Conservation (phyloP, 1,140 invertebrate genomes). For the Dysdera silvatica region DNA sequence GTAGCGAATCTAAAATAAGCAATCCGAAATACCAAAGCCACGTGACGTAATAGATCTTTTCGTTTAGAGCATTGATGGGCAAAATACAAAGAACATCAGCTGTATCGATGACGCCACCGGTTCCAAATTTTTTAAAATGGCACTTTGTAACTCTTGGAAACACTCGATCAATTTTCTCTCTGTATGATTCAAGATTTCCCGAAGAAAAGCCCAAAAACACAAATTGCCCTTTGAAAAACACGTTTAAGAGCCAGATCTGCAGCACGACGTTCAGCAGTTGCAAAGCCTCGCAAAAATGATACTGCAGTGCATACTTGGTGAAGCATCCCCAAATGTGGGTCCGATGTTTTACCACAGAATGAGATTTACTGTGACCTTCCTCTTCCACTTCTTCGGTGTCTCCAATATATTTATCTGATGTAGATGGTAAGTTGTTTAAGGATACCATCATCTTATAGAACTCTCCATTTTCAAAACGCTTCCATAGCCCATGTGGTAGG, state of each 20-base stretch:
- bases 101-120: constrained; percentile 54
- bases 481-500: constrained; percentile 43
- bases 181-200: too few relatives aligned
- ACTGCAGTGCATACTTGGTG: constrained; percentile 69
- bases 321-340: constrained; percentile 50
- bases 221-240: constrained; percentile 31
- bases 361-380: too few relatives aligned
- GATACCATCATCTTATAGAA: too few relatives aligned
- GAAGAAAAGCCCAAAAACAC: constrained; percentile 86
- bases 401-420: too few relatives aligned
- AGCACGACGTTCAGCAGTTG: constrained; percentile 74
- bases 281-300: constrained; percentile 73
- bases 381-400: too few relatives aligned
- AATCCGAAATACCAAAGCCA: constrained; percentile 70
- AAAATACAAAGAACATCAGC: constrained; percentile 49
- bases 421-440: too few relatives aligned
- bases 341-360: too few relatives aligned
- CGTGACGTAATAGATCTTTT: constrained; percentile 89
- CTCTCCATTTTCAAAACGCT: constrained; percentile 28
- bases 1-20: background rate
- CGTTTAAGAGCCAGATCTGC: constrained; percentile 63
- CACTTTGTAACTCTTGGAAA: constrained; percentile 85
- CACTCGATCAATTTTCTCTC: too few relatives aligned
- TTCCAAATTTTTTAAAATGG: constrained; percentile 81
- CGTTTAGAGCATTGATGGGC: constrained; percentile 59